Percentiles rank a stretch among this genome's conserved stretches.
Evolutionary conservation across 2,888 invertebrate species (phyloP).

Genomic region (Calephelis perditalis): DNA sequence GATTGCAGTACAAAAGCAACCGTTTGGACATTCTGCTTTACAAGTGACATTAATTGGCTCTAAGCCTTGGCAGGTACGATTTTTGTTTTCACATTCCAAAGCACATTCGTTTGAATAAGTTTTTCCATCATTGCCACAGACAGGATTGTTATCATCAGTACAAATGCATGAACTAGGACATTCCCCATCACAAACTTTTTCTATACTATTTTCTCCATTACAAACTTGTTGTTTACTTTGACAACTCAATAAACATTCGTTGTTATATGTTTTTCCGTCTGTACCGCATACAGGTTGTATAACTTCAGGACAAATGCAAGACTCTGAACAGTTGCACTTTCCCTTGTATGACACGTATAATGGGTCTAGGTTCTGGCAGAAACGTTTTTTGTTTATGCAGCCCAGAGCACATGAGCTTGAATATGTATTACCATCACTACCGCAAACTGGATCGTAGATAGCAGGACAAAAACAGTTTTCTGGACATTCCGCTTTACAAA

Average conservation of each 20-base stretch:
- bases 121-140: slow-evolving; percentile 27
- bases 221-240: slow-evolving; percentile 11
- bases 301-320: slow-evolving; percentile 29
- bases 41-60: background rate
- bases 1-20: slow-evolving; percentile 20
- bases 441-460: slow-evolving; percentile 33
- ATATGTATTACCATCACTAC: slow-evolving; percentile 28
- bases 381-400: too few relatives aligned
- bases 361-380: too few relatives aligned
- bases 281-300: slow-evolving; percentile 26
- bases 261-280: slow-evolving; percentile 23
- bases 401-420: too few relatives aligned
- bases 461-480: slow-evolving; percentile 19
- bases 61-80: background rate
- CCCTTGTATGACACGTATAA: slow-evolving; percentile 16
- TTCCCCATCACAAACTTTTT: slow-evolving; percentile 19
- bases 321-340: slow-evolving; percentile 18
- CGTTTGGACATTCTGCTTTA: slow-evolving; percentile 22
- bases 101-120: slow-evolving; percentile 30
- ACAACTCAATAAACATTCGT: slow-evolving; percentile 20
- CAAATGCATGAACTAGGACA: slow-evolving; percentile 22
- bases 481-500: slow-evolving; percentile 23
- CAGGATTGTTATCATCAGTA: slow-evolving; percentile 20
- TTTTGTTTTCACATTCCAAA: slow-evolving; percentile 24
- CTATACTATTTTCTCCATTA: slow-evolving; percentile 11